These are phyloP conservation scores for Epizoanthus stellaris DNA, from an alignment of 92 coral and sea anemone genomes.

Conservation along the genomic window DNA sequence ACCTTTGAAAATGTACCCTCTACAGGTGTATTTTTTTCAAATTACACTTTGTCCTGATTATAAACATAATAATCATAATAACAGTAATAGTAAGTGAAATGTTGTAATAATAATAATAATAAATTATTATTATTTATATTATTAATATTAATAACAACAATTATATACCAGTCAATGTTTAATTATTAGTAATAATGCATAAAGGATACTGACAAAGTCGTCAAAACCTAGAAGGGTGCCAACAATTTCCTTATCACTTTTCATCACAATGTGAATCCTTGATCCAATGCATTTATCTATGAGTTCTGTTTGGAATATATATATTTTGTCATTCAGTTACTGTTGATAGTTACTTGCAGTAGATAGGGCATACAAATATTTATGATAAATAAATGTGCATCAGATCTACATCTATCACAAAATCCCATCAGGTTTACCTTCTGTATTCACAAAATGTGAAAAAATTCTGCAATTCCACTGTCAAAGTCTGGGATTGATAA, in stretches of 20 bases:
- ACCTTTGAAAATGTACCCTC: no score
- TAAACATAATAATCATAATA: no score
- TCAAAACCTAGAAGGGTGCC: conserved; percentile 95
- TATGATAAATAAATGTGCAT: no score
- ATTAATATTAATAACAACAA: not conserved
- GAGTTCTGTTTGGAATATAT: conserved; percentile 62
- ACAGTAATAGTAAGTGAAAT: no score
- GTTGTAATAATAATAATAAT: not conserved
- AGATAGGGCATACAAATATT: not conserved
- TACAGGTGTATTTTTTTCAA: no score
- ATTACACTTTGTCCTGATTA: no score
- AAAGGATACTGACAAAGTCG: conserved; percentile 99
- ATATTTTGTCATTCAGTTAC: not conserved
- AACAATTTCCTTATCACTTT: conserved; percentile 97
- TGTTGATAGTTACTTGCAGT: not conserved
- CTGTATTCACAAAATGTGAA: no score
- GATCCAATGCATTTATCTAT: conserved; percentile 99
- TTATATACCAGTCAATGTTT: no score
- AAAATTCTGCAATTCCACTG: no score
- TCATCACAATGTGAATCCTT: conserved; percentile 97
- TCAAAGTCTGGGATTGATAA: no score
- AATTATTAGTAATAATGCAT: not conserved
- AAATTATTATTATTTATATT: not conserved
- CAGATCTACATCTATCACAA: not conserved
- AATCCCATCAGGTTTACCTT: no score